Base-by-base conservation (phyloP, 2,888 invertebrate species). In the Clepsis dumicolana region DNA sequence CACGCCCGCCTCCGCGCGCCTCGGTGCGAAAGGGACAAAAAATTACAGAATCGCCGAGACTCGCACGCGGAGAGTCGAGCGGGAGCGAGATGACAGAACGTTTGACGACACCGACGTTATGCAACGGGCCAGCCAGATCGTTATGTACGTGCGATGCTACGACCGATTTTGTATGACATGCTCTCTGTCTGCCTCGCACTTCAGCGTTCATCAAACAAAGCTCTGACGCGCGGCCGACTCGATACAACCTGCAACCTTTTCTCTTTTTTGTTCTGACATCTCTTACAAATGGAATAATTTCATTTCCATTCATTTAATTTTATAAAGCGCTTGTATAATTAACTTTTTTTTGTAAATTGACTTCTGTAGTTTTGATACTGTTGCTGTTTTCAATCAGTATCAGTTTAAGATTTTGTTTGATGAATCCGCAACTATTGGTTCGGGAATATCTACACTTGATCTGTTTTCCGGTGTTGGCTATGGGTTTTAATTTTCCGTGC, bases 121-220 rank as follows among this genome's bases (percentile, higher is more conserved):
- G 95, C 96, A 97, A 93, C 95, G 96, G 89, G 97, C 97, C 89
- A 96, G 96, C 94, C 97, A 97, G 92, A 97, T 97, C 90, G 97
- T 97, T 90, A 96, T 97, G 97, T 97, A 97, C 94, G 97, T 89
- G 81, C 79, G 76, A 74, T 74, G 75, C 75, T 73, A 65, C 64
- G 70, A 70, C 64, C 67, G 64, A 64, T 48, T 64, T 50, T 38
- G 64, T 68, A 64, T 72, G 71, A 73, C 78, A 71, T 73, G 74
- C 78, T 78, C 80, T 80, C 70, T 80, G 76, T 84, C 82, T 82
- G 73, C 81, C 80, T 78, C 78, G 80, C 84, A 80, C 83, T 76
- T 65, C 73, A 74, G 70, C 75, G 69, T 80, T 87, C 87, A 82
- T 89, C 89, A 87, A 89, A 89, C 90, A 89, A 89, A 82, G 65